Percentiles rank a stretch among this genome's conserved stretches.
Conservation (phyloP, 2,113 vertebrate species). For the Gasterosteus aculeatus region DNA sequence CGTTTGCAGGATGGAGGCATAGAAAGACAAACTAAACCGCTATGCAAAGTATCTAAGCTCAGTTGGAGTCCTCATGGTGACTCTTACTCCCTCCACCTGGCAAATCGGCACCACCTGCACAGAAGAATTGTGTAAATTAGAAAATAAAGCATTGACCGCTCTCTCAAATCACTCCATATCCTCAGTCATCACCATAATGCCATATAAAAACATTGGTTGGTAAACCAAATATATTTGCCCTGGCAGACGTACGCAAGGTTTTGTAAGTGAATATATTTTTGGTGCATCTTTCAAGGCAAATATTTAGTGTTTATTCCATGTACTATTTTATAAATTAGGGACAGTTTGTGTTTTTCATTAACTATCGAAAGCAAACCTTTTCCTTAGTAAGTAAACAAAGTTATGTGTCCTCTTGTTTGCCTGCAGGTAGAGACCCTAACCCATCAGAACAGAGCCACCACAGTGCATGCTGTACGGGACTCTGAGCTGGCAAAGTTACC, state of each 20-base stretch:
- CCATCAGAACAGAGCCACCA: conserved; percentile 92
- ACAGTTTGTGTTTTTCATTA: not conserved
- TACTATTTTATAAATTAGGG: not conserved
- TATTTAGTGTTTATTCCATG: not conserved
- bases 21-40: no score
- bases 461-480: conserved; percentile 92
- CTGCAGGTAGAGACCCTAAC: conserved; percentile 92
- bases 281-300: not conserved
- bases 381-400: not conserved
- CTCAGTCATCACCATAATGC: not conserved
- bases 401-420: not conserved
- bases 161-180: not conserved
- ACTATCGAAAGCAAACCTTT: conserved; percentile 12
- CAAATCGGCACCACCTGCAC: not conserved
- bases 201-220: not conserved
- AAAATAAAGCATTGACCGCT: not conserved
- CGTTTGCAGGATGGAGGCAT: not conserved
- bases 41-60: not conserved
- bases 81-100: not conserved
- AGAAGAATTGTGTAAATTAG: not conserved
- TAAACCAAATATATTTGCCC: not conserved
- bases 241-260: not conserved
- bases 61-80: no score
- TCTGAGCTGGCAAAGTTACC: conserved; percentile 96
- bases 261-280: not conserved